phyloP scores from a whole-genome alignment of 2,113 vertebrate species.

The Abramis brama region DNA sequence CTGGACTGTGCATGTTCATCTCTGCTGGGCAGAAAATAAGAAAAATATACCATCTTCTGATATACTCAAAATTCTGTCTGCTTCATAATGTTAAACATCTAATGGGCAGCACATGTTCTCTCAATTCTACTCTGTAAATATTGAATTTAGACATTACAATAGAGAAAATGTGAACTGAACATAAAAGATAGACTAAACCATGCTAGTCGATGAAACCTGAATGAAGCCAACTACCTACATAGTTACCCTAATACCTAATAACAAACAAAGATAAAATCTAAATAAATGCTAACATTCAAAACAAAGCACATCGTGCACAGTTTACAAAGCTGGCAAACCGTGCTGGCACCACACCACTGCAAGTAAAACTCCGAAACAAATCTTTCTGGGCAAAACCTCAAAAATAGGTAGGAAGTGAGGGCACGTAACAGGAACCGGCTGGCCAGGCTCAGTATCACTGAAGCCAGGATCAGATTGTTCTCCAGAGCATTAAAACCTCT shows the following conservation, averaged over 20 bases:
- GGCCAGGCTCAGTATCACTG: constrained; percentile 37
- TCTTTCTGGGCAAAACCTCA: constrained; percentile 86
- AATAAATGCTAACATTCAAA: background rate
- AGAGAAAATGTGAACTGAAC: constrained; percentile 6
- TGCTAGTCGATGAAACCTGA: background rate
- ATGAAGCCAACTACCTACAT: background rate
- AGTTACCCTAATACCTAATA: background rate
- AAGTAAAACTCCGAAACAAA: constrained; percentile 63
- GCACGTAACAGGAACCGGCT: constrained; percentile 74
- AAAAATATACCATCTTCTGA: constrained; percentile 26
- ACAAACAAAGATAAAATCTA: background rate
- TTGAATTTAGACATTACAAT: constrained; percentile 30
- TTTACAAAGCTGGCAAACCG: constrained; percentile 75
- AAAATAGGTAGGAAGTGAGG: constrained; percentile 89
- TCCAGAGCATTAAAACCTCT: background rate
- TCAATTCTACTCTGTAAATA: constrained; percentile 26
- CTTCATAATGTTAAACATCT: constrained; percentile 18
- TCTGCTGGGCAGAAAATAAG: constrained; percentile 32
- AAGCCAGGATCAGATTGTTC: constrained; percentile 66
- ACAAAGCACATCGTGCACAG: background rate
- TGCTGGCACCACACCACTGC: constrained; percentile 59
- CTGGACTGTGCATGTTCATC: constrained; percentile 8
- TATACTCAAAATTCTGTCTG: constrained; percentile 19
- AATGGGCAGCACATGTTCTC: constrained; percentile 11
- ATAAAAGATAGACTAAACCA: background rate